Conservation (phyloP, 2,113 vertebrate species). For the Eupsittula cactorum region DNA sequence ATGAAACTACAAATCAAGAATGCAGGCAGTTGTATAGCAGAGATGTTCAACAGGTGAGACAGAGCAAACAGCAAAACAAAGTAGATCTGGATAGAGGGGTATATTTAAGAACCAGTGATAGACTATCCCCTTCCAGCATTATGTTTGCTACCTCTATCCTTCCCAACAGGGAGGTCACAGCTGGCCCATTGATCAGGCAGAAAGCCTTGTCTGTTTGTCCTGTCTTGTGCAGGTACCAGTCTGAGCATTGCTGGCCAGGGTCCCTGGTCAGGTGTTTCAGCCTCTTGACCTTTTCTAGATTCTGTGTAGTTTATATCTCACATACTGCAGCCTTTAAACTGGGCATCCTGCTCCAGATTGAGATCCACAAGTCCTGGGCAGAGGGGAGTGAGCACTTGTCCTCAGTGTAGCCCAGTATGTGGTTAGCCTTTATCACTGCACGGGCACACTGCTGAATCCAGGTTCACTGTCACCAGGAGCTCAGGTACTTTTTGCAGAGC, state of each 20-base stretch:
- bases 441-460: background rate
- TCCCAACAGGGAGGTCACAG: background rate
- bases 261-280: background rate
- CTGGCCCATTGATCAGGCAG: background rate
- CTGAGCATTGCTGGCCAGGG: background rate
- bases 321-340: background rate
- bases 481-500: background rate
- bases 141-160: rapidly evolving
- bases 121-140: background rate
- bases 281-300: background rate
- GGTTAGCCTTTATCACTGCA: background rate
- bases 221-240: background rate
- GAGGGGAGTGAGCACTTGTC: background rate
- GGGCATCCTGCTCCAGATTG: background rate
- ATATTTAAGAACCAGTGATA: background rate
- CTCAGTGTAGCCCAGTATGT: background rate
- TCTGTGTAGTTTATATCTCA: background rate
- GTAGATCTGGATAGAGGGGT: background rate
- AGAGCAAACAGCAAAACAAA: background rate
- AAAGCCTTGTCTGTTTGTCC: background rate
- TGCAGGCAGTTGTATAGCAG: background rate
- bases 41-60: background rate
- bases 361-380: background rate
- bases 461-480: background rate
- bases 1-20: background rate